Percentiles rank a stretch among this genome's conserved stretches.
phyloP scores from a whole-genome alignment of 2,888 invertebrate genomes.

The Drosophila incognita region DNA sequence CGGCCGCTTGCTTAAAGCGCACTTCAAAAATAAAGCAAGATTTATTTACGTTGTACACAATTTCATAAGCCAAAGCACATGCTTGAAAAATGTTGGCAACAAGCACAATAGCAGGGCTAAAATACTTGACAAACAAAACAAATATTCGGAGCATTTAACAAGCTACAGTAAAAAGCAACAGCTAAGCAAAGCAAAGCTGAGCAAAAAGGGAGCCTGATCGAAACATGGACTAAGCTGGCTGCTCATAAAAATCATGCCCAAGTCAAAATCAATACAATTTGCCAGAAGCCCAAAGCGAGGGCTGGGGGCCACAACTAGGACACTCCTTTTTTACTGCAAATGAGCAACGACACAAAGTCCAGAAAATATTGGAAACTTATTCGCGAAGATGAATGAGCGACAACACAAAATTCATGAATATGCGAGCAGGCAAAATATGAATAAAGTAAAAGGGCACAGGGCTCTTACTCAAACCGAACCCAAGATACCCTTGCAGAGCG shows the following conservation, averaged over 20 bases:
- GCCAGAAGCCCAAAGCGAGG: constrained; percentile 7
- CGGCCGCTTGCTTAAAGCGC: constrained; percentile 8
- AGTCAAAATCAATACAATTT: constrained; percentile 62
- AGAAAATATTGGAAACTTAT: constrained; percentile 53
- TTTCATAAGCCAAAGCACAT: constrained; percentile 35
- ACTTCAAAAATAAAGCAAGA: constrained; percentile 5
- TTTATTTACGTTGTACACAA: constrained; percentile 20
- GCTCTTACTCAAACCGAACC: not conserved
- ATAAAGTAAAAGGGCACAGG: constrained; percentile 1
- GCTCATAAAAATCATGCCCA: constrained; percentile 39
- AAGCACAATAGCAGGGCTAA: constrained; percentile 1
- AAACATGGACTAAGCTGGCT: constrained; percentile 31
- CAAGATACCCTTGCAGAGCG: not conserved
- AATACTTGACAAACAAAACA: constrained; percentile 4
- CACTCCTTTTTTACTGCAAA: constrained; percentile 73
- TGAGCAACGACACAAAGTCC: constrained; percentile 48
- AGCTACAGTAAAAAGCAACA: constrained; percentile 35
- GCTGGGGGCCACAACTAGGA: constrained; percentile 10
- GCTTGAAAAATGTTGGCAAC: constrained; percentile 19
- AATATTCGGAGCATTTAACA: constrained; percentile 35
- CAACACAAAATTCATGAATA: constrained; percentile 61
- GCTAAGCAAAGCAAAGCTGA: not conserved
- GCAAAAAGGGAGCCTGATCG: constrained; percentile 15
- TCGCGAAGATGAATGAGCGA: constrained; percentile 59
- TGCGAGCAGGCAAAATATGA: constrained; percentile 44